A percentile compares a stretch with the other conserved stretches of the same genome.
Evolutionary conservation across 2,888 invertebrate genomes (phyloP).

Genomic region (Nephrotoma appendiculata): DNA sequence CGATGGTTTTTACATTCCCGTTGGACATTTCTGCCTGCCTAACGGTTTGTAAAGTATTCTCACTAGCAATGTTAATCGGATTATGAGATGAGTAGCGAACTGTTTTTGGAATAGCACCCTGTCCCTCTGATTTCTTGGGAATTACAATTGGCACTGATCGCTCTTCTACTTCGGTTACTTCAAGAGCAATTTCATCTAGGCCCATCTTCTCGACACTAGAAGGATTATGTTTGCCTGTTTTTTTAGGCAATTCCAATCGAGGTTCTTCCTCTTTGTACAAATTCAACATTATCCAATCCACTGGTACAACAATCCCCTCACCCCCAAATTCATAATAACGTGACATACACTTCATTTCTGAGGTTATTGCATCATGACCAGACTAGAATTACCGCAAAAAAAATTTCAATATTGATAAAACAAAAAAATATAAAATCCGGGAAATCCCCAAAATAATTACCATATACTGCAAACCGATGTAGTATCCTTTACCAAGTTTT

Average conservation of each 20-base stretch:
- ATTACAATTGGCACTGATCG: no score
- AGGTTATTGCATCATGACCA: not conserved
- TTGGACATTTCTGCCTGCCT: no score
- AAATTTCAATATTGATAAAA: not conserved
- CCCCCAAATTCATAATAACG: not conserved
- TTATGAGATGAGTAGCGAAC: no score
- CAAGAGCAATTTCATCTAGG: no score
- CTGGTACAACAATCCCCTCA: not conserved
- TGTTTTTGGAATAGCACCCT: no score
- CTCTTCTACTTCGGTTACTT: no score
- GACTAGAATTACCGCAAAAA: not conserved
- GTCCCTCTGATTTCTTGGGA: no score
- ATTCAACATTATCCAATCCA: not conserved
- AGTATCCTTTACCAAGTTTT: not conserved
- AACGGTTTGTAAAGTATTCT: no score
- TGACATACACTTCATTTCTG: not conserved
- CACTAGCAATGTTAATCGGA: no score
- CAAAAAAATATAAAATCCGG: not conserved
- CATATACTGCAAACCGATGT: not conserved
- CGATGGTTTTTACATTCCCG: no score
- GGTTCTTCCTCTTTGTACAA: not conserved
- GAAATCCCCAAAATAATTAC: not conserved
- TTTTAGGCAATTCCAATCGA: not conserved
- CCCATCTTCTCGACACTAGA: no score
- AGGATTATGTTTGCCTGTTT: no score